Evolutionary conservation across 23 tunicate species (phyloP), one percentile per base, ranked within the genome.

Genomic region (Ascidia mentula): DNA sequence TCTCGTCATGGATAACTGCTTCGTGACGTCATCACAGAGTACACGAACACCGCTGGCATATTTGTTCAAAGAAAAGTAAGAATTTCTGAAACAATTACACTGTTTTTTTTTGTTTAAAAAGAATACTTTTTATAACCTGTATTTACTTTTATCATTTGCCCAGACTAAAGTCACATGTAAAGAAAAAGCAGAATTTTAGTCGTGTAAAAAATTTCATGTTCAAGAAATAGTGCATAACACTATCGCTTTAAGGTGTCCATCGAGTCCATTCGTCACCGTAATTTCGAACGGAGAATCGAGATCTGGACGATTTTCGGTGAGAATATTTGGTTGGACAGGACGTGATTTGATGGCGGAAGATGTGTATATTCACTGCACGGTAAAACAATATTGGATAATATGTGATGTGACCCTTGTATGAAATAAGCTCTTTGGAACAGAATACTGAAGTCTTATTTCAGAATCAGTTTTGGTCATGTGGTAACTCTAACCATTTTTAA

Each of bases 231-330:
- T n/a, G n/a, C n/a, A n/a, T n/a, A n/a, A n/a, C n/a, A n/a, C n/a
- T n/a, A n/a, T n/a, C n/a, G n/a, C n/a, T n/a, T n/a, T n/a, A 26
- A 89, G 95, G 15, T 89, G 95, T 73, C 95, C 95, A 39, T 74
- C 69, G 4, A 79, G 82, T 32, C 87, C 88, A 59, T 80, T 89
- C 36, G 95, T 89, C 34, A 61, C 77, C 9, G 81, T 89, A 34
- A 40, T 89, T 12, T 84, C 89, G 0, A 89, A 89, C 72, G 95
- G 95, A 32, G 81, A 72, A 32, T 72, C 84, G 30, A 80, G 87
- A 69, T 84, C 81, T 7, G 95, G 95, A 22, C 40, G 80, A 40
- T 84, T 89, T 42, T 77, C 85, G 18, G 82, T 89, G 20, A 77
- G 95, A 39, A 46, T 89, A 5, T 89, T 89, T 53, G 95, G 95